These are phyloP conservation scores for Syrista parreyssii DNA, from an alignment of 2,888 invertebrate species.

Conservation along the genomic window DNA sequence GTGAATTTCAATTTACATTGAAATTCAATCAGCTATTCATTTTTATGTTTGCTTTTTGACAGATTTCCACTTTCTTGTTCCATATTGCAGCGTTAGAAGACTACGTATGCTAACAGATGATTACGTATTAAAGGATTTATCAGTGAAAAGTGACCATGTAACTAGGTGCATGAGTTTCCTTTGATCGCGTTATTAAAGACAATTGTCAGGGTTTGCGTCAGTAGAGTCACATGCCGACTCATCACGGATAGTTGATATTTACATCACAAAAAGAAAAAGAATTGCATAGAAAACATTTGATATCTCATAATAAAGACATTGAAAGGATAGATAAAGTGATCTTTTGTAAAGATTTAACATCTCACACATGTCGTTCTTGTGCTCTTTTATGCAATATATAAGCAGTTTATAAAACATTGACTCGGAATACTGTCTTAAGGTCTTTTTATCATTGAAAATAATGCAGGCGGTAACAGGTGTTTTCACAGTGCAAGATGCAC, in stretches of 20 bases:
- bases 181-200: neutral
- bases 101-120: neutral
- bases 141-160: neutral
- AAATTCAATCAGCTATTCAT: neutral
- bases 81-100: neutral
- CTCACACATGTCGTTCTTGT: neutral
- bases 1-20: neutral
- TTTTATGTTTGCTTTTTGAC: neutral
- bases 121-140: neutral
- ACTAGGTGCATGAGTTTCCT: neutral
- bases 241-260: neutral
- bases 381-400: neutral
- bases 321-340: neutral
- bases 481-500: neutral
- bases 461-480: neutral
- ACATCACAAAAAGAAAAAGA: neutral
- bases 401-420: neutral
- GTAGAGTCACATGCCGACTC: neutral
- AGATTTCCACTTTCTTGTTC: neutral
- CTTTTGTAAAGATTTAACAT: neutral
- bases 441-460: neutral
- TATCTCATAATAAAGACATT: neutral
- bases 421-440: neutral
- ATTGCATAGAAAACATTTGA: neutral
- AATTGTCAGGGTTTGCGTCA: neutral